Base-by-base conservation (phyloP, 2,888 invertebrate species). In the Dynastes tityus region DNA sequence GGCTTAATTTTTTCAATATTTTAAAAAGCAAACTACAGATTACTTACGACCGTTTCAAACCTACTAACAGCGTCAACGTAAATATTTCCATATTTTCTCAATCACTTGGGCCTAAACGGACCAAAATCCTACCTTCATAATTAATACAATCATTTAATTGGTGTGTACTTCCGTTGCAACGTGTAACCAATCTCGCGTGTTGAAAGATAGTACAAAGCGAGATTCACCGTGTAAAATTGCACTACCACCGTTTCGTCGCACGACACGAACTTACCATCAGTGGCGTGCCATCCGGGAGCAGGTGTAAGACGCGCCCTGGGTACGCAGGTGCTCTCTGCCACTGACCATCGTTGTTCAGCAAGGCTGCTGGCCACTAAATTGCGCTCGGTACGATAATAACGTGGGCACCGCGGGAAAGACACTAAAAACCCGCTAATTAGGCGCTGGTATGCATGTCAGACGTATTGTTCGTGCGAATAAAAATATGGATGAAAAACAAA, bases 331-430 rank as follows among this genome's bases (percentile, higher is more conserved):
- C 22, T 67, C 40, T 3, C 40, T 45, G 40, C 65, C 40, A 49
- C 65, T 67, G 65, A 40, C 5, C 40, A 45, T 40, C 45, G 16
- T 58, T 16, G 22, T 58, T 22, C 16, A 8, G 55, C n/a, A 16
- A 8, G 8, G 16, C 55, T 58, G 55, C 22, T 8, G n/a, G n/a
- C n/a, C 65, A 40, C 16, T 67, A 67, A 67, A 67, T 67, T 67
- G 65, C 22, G n/a, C 40, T 67, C 40, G 29, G 65, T 49, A 22
- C 22, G 16, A 63, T 45, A 65, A 65, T 65, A 65, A 37, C 65
- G 37, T 16, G n/a, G 40, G 65, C 40, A 67, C 65, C 65, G 45
- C 40, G 65, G 45, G 40, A 67, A 67, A 37, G 45, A 67, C 65
- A 40, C 9, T 63, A 63, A 63, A 32, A 63, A 32, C 29, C 27